Evolutionary conservation across 2,888 invertebrate genomes (phyloP).

Genomic region (Phlogophora meticulosa): DNA sequence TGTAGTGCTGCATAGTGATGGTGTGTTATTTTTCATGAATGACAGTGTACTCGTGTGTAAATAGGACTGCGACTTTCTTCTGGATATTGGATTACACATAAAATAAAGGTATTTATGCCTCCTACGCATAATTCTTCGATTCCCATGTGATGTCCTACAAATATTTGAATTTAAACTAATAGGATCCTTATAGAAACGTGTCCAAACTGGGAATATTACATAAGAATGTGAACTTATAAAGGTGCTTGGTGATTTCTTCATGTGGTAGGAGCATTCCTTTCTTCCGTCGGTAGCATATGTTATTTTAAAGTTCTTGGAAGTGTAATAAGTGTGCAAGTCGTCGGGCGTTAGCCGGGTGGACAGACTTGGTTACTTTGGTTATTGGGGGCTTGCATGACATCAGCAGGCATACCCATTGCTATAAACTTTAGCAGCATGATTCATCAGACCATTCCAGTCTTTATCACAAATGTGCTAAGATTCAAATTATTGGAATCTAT

Average conservation of each 20-base stretch:
- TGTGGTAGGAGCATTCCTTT: constrained; percentile 61
- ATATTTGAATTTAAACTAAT: constrained; percentile 51
- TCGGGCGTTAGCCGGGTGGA: constrained; percentile 57
- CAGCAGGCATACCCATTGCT: constrained; percentile 83
- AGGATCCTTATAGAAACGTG: constrained; percentile 41
- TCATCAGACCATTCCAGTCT: constrained; percentile 74
- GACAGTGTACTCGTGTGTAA: constrained; percentile 88
- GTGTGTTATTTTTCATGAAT: constrained; percentile 87
- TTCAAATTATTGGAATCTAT: constrained; percentile 55
- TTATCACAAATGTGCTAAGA: constrained; percentile 60
- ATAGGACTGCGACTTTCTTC: constrained; percentile 88
- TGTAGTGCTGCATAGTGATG: constrained; percentile 90
- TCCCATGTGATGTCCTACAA: constrained; percentile 63
- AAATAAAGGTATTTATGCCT: constrained; percentile 89
- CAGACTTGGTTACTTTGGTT: constrained; percentile 69
- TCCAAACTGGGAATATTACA: constrained; percentile 81
- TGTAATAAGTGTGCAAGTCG: constrained; percentile 69
- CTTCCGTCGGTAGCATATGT: constrained; percentile 69
- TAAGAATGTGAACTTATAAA: constrained; percentile 78
- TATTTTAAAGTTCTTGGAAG: constrained; percentile 76
- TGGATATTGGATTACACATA: constrained; percentile 91
- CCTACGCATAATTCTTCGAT: constrained; percentile 80
- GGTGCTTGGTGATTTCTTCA: constrained; percentile 61
- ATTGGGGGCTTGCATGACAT: constrained; percentile 84
- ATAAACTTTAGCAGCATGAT: constrained; percentile 84